Base-by-base conservation (phyloP, 2,888 invertebrate genomes). In the Deilephila elpenor region DNA sequence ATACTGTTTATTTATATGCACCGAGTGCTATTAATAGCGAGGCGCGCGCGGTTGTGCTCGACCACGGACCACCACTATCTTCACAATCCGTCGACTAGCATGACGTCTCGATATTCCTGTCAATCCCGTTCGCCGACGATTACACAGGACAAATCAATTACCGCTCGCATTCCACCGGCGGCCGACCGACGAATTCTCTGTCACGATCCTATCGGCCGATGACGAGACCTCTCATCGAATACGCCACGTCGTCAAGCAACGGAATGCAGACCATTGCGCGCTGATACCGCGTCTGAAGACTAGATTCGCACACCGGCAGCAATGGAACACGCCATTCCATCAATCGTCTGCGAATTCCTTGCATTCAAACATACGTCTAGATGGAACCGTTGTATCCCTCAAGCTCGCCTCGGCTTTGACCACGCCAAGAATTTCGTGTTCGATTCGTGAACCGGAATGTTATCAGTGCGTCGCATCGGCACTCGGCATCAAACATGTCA, bases 71-170 rank as follows among this genome's bases (percentile, higher is more conserved):
- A 56, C 34, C 73, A 64, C 74, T 78, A 77, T 79, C 80, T 80
- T 74, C 74, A 74, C 76, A 76, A 82, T 80, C 80, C 77, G 78
- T 77, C 78, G 76, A 74, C 75, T 80, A 78, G 80, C 81, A 82
- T 88, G 89, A 90, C 86, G 87, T 89, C 88, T 89, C 90, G 86
- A 89, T 89, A 88, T 87, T 88, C 89, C 90, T 84, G 92, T 93
- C 92, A 91, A 90, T 93, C 91, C 88, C 86, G 86, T 67, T 51
- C 67, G 67, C 85, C 86, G 87, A 90, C 90, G 91, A 92, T 93
- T 91, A 94, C 92, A 89, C 89, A 91, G 93, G 93, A 93, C 94
- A 91, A 94, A 94, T 94, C 94, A 93, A 93, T 94, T 94, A 93
- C 88, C 86, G 86, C 84, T 89, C 86, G 91, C 93, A 94, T 94